phyloP scores from a whole-genome alignment of 2,888 invertebrate species.

The Stenchaetothrips biformis region DNA sequence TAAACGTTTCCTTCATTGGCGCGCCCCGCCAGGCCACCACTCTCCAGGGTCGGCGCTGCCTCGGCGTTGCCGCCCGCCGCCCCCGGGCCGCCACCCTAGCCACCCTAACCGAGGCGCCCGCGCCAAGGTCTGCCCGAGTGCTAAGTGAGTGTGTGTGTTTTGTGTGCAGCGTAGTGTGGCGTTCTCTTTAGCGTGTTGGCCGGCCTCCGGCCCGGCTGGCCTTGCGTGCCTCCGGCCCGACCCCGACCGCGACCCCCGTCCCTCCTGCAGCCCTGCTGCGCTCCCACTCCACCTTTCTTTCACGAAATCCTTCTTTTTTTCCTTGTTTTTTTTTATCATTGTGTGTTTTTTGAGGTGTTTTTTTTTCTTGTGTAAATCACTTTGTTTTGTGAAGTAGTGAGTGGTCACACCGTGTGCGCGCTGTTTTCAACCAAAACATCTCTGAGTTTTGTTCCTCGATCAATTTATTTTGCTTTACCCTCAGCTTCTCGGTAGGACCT shows the following conservation, averaged over 20 bases:
- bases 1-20: slow-evolving; percentile 9
- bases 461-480: neutral
- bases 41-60: no score
- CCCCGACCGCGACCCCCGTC: neutral
- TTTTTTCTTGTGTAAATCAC: neutral
- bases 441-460: neutral
- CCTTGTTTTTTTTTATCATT: neutral
- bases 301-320: neutral
- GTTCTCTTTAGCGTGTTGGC: neutral
- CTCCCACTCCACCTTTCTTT: neutral
- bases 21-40: neutral
- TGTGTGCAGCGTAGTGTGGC: neutral
- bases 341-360: neutral
- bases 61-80: no score
- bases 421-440: neutral
- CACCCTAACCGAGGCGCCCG: no score
- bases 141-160: neutral
- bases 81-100: no score
- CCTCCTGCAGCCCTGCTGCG: neutral
- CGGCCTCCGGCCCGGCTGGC: neutral
- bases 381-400: neutral
- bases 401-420: neutral
- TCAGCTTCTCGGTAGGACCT: neutral
- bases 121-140: neutral
- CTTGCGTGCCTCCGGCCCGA: neutral